phyloP scores from a whole-genome alignment of 2,888 invertebrate species.

The Anthophora plumipes region DNA sequence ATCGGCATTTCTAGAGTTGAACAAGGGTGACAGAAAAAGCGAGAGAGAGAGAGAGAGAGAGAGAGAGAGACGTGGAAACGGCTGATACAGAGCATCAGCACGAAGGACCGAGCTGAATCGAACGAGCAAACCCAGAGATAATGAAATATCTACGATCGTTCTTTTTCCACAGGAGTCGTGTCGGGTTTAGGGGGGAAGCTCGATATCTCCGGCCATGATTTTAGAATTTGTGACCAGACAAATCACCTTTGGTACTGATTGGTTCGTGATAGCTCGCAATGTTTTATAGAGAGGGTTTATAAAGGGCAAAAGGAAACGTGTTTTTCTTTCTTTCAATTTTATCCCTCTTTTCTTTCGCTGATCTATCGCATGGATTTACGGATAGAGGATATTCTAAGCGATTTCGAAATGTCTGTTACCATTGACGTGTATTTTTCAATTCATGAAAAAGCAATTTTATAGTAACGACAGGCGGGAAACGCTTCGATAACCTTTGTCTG shows the following conservation, averaged over 20 bases:
- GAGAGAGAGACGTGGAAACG: not conserved
- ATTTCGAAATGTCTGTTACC: not conserved
- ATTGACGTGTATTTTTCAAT: not conserved
- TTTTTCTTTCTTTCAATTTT: slow-evolving; percentile 1
- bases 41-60: too few species aligned
- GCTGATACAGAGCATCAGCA: slow-evolving; percentile 34
- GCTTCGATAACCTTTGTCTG: not conserved
- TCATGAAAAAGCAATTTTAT: not conserved
- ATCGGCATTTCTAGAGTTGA: slow-evolving; percentile 43
- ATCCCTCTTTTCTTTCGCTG: too few species aligned
- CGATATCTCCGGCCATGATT: slow-evolving; percentile 25
- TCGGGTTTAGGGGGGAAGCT: not conserved
- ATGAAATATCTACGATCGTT: slow-evolving; percentile 56
- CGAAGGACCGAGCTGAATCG: slow-evolving; percentile 23
- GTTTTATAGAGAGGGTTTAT: not conserved
- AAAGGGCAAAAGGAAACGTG: not conserved
- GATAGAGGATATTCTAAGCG: not conserved
- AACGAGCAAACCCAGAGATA: slow-evolving; percentile 35
- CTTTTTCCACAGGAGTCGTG: not conserved
- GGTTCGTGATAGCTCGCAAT: not conserved
- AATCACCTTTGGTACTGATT: slow-evolving; percentile 19
- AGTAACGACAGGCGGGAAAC: not conserved
- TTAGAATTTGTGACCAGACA: slow-evolving; percentile 25
- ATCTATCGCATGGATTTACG: too few species aligned
- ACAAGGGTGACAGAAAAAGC: not conserved